These are phyloP conservation scores for Drosophila paranaensis DNA, from an alignment of 2,888 invertebrate genomes.

Conservation along the genomic window DNA sequence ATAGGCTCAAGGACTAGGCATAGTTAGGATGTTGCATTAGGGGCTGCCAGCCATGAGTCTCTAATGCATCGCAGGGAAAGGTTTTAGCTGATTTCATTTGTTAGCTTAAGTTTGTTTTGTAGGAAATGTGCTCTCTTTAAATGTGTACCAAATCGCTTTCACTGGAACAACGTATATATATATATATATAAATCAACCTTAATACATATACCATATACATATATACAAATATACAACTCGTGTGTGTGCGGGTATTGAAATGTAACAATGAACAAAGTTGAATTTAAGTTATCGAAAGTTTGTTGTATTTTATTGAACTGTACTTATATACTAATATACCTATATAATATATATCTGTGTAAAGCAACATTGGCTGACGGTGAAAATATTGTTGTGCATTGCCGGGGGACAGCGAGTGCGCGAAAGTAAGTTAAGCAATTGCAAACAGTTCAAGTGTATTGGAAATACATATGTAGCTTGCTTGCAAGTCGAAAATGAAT, in stretches of 20 bases:
- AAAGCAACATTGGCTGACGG: constrained; percentile 27
- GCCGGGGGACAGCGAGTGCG: background rate
- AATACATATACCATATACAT: background rate
- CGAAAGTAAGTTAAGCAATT: constrained; percentile 8
- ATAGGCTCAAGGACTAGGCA: constrained; percentile 37
- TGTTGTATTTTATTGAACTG: constrained; percentile 25
- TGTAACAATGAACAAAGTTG: constrained; percentile 38
- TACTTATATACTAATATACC: constrained; percentile 26
- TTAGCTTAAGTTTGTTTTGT: background rate
- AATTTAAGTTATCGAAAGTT: constrained; percentile 16
- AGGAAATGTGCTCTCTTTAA: background rate
- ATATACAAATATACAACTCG: constrained; percentile 9
- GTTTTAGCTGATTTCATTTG: background rate
- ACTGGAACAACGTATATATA: constrained; percentile 17
- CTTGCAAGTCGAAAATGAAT: constrained; percentile 18
- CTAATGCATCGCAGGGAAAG: background rate
- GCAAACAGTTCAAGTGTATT: constrained; percentile 12
- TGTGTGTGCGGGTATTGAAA: background rate
- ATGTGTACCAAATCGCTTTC: constrained; percentile 9
- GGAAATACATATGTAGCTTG: constrained; percentile 1
- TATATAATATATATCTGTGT: constrained; percentile 4
- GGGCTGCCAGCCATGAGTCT: constrained; percentile 33
- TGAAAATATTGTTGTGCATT: constrained; percentile 39
- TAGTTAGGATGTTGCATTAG: constrained; percentile 14
- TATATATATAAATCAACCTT: constrained; percentile 7